Conservation (phyloP, 2,888 invertebrate species). For the Branchipolynoe longqiensis region DNA sequence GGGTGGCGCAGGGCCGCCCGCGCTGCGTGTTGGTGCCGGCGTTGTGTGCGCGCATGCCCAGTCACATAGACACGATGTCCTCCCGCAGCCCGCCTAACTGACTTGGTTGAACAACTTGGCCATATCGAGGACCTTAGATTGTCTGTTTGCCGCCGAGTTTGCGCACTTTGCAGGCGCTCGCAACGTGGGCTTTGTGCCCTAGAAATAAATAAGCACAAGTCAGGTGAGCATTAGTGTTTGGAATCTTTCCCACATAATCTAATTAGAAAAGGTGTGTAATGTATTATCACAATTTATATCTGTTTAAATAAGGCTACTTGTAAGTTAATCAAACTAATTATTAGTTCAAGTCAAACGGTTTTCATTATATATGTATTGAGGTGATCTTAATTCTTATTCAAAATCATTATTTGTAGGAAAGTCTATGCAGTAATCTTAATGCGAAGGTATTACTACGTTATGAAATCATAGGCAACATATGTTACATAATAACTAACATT, state of each 20-base stretch:
- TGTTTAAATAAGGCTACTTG: background rate
- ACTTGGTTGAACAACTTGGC: constrained; percentile 78
- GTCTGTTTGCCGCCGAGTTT: constrained; percentile 68
- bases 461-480: too few relatives aligned
- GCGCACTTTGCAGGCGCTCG: constrained; percentile 70
- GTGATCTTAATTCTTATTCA: too few relatives aligned
- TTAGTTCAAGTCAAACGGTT: too few relatives aligned
- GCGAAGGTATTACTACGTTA: too few relatives aligned
- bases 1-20: background rate
- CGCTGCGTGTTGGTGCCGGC: background rate
- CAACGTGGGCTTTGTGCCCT: constrained; percentile 52
- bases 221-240: background rate
- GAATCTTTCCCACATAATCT: background rate
- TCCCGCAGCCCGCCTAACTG: constrained; percentile 64
- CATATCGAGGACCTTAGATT: constrained; percentile 77
- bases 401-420: too few relatives aligned
- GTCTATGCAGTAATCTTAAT: too few relatives aligned
- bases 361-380: too few relatives aligned
- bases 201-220: background rate
- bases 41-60: too few relatives aligned
- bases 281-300: background rate
- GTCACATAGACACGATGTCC: constrained; percentile 13
- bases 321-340: background rate
- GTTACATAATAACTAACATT: too few relatives aligned
- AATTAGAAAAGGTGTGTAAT: background rate